These are phyloP conservation scores for Psammodynastes pulverulentus DNA, from an alignment of 2,113 vertebrate species.

Conservation along the genomic window DNA sequence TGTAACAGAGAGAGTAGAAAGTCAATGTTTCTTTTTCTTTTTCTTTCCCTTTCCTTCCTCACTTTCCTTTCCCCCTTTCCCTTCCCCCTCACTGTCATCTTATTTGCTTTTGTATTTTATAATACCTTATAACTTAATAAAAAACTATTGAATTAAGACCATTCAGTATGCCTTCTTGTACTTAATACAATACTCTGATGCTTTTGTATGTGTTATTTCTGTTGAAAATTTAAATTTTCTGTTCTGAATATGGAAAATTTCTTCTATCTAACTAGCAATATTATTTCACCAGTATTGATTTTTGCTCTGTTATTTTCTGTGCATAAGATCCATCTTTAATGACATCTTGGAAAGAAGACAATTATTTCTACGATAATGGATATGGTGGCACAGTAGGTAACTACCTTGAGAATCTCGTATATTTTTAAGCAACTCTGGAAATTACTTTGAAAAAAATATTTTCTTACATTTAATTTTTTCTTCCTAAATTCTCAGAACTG, in stretches of 20 bases:
- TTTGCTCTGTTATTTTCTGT: not conserved
- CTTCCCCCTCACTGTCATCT: too few species aligned
- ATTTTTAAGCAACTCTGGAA: slow-evolving; percentile 2
- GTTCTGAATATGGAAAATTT: not conserved
- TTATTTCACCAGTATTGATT: slow-evolving; percentile 7
- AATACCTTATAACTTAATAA: too few species aligned
- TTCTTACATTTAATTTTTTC: slow-evolving; percentile 14
- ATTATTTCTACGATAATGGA: slow-evolving; percentile 73
- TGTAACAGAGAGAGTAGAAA: too few species aligned
- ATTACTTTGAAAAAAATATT: slow-evolving; percentile 19
- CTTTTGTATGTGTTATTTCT: not conserved
- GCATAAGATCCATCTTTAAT: slow-evolving; percentile 69
- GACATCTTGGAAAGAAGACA: slow-evolving; percentile 77
- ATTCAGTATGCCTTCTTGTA: not conserved
- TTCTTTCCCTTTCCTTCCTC: too few species aligned
- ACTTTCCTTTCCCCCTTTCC: too few species aligned
- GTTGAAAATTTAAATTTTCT: not conserved
- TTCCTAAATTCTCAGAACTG: slow-evolving; percentile 64
- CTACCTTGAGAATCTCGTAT: slow-evolving; percentile 55
- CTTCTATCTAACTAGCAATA: not conserved
- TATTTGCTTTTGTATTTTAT: too few species aligned
- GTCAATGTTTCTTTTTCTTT: too few species aligned
- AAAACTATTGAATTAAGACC: not conserved
- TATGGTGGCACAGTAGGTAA: slow-evolving; percentile 81
- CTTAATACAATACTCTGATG: not conserved